Percentiles rank a stretch among this genome's conserved stretches.
phyloP scores from a whole-genome alignment of 2,888 invertebrate species.

The Parasteatoda lunata region DNA sequence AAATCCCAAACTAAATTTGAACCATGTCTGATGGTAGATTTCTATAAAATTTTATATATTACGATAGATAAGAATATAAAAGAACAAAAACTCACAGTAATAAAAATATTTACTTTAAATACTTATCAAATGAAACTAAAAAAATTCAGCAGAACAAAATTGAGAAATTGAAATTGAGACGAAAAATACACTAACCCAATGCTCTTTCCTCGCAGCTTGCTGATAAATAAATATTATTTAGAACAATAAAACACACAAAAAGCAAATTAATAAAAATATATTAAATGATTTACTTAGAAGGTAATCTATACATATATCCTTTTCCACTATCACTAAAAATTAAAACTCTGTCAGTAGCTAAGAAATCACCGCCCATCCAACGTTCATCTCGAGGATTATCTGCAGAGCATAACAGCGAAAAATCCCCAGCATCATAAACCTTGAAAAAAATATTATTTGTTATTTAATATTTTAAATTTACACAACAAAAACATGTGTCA shows the following conservation, averaged over 20 bases:
- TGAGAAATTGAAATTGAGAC: neutral
- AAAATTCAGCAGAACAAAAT: neutral
- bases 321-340: constrained; percentile 97
- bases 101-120: too few species aligned
- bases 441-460: constrained; percentile 73
- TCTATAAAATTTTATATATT: too few species aligned
- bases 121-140: too few species aligned
- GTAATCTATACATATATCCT: constrained; percentile 94
- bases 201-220: constrained; percentile 83
- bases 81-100: too few species aligned
- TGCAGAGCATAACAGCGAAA: constrained; percentile 94
- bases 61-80: too few species aligned
- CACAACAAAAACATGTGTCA: constrained; percentile 50
- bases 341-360: constrained; percentile 91
- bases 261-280: constrained; percentile 9
- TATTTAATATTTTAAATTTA: constrained; percentile 23
- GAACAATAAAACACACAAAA: neutral
- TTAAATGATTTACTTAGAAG: constrained; percentile 85
- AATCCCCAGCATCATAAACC: constrained; percentile 91
- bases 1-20: too few species aligned
- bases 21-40: too few species aligned
- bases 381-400: constrained; percentile 90
- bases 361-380: constrained; percentile 96
- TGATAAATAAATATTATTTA: too few species aligned
- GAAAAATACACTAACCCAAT: constrained; percentile 76